These are phyloP conservation scores for Mesochorus sp. DNA, from an alignment of 2,888 invertebrate genomes.

Conservation along the genomic window DNA sequence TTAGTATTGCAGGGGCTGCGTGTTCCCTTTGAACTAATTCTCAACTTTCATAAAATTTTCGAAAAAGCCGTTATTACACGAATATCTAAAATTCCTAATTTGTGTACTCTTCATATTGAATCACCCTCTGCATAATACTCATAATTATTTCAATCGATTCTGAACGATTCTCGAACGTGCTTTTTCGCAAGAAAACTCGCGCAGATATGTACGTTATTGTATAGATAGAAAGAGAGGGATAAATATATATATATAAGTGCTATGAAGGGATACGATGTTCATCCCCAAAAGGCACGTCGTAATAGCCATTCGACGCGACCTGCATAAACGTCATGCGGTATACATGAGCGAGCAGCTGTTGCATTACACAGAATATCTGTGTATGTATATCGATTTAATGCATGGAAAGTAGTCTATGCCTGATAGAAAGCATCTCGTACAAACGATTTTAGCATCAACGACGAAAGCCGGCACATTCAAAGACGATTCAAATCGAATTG, in stretches of 20 bases:
- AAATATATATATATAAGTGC: not conserved
- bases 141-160: constrained; percentile 32
- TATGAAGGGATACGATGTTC: not conserved
- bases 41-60: too few relatives aligned
- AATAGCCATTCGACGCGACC: constrained; percentile 45
- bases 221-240: too few relatives aligned
- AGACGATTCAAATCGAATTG: not conserved
- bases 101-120: not conserved
- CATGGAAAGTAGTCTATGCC: constrained; percentile 1
- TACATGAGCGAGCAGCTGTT: constrained; percentile 21
- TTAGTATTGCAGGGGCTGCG: too few relatives aligned
- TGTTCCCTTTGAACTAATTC: too few relatives aligned
- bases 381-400: not conserved
- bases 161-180: constrained; percentile 1
- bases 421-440: constrained; percentile 3
- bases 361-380: not conserved
- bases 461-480: not conserved
- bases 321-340: constrained; percentile 27
- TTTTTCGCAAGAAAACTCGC: too few relatives aligned
- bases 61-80: too few relatives aligned
- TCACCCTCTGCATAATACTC: not conserved
- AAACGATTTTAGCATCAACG: constrained; percentile 7
- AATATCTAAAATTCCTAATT: too few relatives aligned
- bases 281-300: constrained; percentile 2
- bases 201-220: too few relatives aligned